Percentiles rank a stretch among this genome's conserved stretches.
phyloP scores from a whole-genome alignment of 1,140 invertebrate species.

The Caenorhabditis latens region DNA sequence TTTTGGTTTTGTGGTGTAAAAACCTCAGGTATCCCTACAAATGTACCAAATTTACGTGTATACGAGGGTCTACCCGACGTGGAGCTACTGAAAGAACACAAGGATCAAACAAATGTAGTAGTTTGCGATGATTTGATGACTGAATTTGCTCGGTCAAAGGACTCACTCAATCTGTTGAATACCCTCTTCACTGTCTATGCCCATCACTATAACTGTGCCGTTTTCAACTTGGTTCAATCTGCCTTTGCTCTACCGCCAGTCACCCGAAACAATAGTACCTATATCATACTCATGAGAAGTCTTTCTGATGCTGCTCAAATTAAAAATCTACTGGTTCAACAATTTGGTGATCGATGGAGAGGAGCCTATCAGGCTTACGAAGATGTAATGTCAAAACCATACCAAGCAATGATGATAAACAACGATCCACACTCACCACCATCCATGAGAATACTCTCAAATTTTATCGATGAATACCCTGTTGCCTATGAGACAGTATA shows the following conservation, averaged over 20 bases:
- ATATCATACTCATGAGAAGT: neutral
- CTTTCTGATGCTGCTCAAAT: neutral
- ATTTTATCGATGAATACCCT: neutral
- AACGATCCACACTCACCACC: neutral
- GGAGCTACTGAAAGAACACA: neutral
- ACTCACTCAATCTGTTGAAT: neutral
- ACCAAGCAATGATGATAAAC: neutral
- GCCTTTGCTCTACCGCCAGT: neutral
- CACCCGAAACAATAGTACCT: constrained; percentile 11
- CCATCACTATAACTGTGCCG: neutral
- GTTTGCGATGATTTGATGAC: constrained; percentile 17
- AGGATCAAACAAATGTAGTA: neutral
- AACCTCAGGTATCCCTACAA: neutral
- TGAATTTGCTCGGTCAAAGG: neutral
- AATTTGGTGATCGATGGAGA: neutral
- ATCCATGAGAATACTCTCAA: neutral
- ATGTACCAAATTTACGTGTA: neutral
- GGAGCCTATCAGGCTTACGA: neutral
- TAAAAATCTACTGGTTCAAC: neutral
- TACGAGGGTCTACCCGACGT: neutral
- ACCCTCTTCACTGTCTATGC: neutral
- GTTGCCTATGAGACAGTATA: neutral
- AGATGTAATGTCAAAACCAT: constrained; percentile 5
- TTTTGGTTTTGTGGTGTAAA: constrained; percentile 5
- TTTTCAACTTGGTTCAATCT: constrained; percentile 20